Evolutionary conservation across 2,888 invertebrate genomes (phyloP), one percentile per base, ranked within the genome.

Genomic region (Ptycholaimellus sp.): DNA sequence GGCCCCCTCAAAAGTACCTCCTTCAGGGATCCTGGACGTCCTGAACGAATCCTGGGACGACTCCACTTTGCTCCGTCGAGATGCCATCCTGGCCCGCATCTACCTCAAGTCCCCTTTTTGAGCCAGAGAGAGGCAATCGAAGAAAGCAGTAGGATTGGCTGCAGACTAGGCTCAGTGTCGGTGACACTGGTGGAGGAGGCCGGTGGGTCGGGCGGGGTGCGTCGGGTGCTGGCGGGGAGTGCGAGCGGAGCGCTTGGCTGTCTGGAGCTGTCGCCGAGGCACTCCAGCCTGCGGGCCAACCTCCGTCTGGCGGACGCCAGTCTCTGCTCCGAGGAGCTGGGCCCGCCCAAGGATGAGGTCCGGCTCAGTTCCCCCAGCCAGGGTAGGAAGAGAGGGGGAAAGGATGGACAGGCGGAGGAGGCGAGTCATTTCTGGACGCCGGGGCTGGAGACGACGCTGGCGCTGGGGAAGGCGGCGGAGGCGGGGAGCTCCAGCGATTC

Each of bases 21-120:
- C n/a, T n/a, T n/a, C n/a, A n/a, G n/a, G n/a, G 40, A 46, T 56
- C 21, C 34, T 51, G 25, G 52, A 54, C 33, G 51, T 53, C 4
- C 40, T 56, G 6, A 48, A 48, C 35, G 53, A 55, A 23, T 46
- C 50, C 7, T 56, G 53, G 56, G 56, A 56, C 39, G 56, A 56
- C 40, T 52, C 51, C 18, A 52, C 49, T 1, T 37, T 55, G 14
- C 41, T 56, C 14, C 38, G 53, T 16, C 40, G 52, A 23, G 56
- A 56, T 38, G 45, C 40, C 19, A 41, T 54, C 3, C 37, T 56
- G 35, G 55, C 56, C 13, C 51, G 50, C 32, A 43, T 57, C 16
- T 39, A 46, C 2, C 37, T 56, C 25, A n/a, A n/a, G n/a, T n/a
- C n/a, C 25, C 25, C 25, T 6, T 25, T 25, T 25, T 25, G 25